Evolutionary conservation across 2,888 invertebrate genomes (phyloP).

Genomic region (Protula sp.): DNA sequence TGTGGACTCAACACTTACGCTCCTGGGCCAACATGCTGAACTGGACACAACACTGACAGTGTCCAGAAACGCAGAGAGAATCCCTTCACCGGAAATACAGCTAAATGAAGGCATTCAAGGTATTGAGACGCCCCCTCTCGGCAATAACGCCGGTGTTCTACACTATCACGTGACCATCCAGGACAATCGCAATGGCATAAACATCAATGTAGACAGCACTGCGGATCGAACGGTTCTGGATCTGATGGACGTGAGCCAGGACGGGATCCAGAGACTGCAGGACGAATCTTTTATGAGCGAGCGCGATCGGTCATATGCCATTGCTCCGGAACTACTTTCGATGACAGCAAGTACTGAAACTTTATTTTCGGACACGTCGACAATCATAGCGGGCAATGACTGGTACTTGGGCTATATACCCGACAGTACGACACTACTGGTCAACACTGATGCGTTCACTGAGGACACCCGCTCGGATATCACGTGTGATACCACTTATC

Average conservation of each 20-base stretch:
- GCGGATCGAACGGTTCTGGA: background rate
- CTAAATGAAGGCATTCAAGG: too few species aligned
- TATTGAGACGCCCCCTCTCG: too few species aligned
- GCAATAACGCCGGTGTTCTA: too few species aligned
- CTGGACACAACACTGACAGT: too few species aligned
- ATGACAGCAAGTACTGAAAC: background rate
- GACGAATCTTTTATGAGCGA: too few species aligned
- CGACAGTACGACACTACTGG: background rate
- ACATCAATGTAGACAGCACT: background rate
- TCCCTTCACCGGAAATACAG: too few species aligned
- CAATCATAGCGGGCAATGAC: background rate
- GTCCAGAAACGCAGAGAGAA: too few species aligned
- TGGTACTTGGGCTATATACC: background rate
- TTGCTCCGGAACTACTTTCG: background rate
- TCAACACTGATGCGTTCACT: background rate
- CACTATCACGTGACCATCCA: conserved; percentile 4
- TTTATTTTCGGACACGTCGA: background rate
- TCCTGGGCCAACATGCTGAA: too few species aligned
- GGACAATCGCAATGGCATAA: conserved; percentile 7
- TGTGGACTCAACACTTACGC: too few species aligned
- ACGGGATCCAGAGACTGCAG: background rate
- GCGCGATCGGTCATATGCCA: too few species aligned
- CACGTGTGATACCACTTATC: background rate
- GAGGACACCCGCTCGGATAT: background rate
- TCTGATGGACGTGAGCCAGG: background rate